A percentile compares a stretch with the other conserved stretches of the same genome.
Evolutionary conservation across 2,113 vertebrate species (phyloP).

Genomic region (Herpailurus yagouaroundi): DNA sequence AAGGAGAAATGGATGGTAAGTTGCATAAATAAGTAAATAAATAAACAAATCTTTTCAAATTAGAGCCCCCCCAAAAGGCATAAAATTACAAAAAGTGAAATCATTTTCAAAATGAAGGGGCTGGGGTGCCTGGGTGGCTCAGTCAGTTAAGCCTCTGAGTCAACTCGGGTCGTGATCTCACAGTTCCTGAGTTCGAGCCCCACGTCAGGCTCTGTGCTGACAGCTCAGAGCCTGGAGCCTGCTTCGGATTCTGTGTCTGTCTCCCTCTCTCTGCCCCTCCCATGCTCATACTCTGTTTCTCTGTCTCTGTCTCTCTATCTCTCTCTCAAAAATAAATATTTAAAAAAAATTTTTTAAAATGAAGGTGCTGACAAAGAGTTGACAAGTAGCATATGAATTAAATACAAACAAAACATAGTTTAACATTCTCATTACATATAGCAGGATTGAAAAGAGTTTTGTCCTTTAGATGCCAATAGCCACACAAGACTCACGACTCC

Average conservation of each 20-base stretch:
- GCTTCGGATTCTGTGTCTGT: no score
- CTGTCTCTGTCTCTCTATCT: no score
- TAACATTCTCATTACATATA: not conserved
- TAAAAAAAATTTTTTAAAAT: not conserved
- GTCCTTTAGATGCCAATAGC: not conserved
- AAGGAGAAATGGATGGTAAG: not conserved
- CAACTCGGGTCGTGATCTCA: no score
- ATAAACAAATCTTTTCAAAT: not conserved
- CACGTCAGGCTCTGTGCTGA: no score
- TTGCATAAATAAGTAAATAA: not conserved
- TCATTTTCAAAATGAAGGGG: not conserved
- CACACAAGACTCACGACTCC: not conserved
- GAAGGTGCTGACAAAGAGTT: not conserved
- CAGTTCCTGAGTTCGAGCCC: no score
- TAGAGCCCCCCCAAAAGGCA: not conserved
- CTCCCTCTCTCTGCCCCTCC: no score
- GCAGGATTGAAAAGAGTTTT: not conserved
- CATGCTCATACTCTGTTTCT: no score
- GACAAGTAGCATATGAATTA: not conserved
- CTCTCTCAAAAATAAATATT: no score
- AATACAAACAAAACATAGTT: not conserved
- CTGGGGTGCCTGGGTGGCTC: not conserved
- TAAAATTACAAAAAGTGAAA: constrained; percentile 10
- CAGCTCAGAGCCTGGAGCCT: no score
- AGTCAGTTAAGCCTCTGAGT: no score